phyloP scores from a whole-genome alignment of 2,888 invertebrate genomes.

The Synergus laeviventris region DNA sequence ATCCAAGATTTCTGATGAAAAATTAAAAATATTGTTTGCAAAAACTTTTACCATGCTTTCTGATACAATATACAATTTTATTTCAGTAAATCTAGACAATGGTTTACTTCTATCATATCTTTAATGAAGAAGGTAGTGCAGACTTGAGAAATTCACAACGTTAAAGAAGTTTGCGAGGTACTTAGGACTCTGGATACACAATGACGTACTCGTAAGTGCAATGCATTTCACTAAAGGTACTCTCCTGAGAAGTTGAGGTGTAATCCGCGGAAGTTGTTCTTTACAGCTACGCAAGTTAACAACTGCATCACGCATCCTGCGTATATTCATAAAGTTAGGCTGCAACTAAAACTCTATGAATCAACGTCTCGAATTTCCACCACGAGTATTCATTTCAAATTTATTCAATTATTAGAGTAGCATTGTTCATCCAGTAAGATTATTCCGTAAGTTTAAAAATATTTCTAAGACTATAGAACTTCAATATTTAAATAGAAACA shows the following conservation, averaged over 20 bases:
- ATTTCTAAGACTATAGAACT: not conserved
- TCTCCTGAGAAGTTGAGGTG: slow-evolving; percentile 22
- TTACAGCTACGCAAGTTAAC: slow-evolving; percentile 25
- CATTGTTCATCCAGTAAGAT: too few relatives aligned
- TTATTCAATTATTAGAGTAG: too few relatives aligned
- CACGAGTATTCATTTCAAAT: too few relatives aligned
- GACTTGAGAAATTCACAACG: slow-evolving; percentile 30
- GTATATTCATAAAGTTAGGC: not conserved
- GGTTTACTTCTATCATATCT: slow-evolving; percentile 21
- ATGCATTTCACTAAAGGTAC: slow-evolving; percentile 28
- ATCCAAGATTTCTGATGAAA: too few relatives aligned
- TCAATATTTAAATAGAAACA: not conserved
- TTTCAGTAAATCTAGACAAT: slow-evolving; percentile 18
- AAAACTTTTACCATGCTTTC: too few relatives aligned
- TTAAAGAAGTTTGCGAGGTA: slow-evolving; percentile 29
- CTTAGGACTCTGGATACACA: slow-evolving; percentile 27
- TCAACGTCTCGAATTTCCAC: not conserved
- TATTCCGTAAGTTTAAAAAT: not conserved
- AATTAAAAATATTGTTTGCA: too few relatives aligned
- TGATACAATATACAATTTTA: too few relatives aligned
- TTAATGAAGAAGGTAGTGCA: slow-evolving; percentile 6
- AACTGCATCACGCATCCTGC: slow-evolving; percentile 9
- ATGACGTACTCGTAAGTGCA: slow-evolving; percentile 34
- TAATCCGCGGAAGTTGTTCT: slow-evolving; percentile 36
- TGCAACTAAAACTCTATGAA: not conserved